phyloP scores from a whole-genome alignment of 2,113 vertebrate genomes.

The Poecile atricapillus region DNA sequence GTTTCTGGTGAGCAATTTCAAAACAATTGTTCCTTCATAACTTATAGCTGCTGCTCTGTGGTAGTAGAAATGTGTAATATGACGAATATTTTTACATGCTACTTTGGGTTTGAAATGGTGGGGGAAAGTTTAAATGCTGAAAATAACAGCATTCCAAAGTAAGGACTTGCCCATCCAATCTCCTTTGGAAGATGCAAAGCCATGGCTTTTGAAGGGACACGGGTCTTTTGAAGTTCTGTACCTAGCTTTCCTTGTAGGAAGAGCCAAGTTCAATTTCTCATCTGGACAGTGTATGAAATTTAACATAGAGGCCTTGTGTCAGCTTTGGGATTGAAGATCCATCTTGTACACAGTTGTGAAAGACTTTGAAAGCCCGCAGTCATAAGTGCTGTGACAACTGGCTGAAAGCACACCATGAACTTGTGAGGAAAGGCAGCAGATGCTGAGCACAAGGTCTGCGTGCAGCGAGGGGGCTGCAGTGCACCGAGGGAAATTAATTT shows the following conservation, averaged over 20 bases:
- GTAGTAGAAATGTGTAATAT: not conserved
- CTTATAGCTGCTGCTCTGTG: not conserved
- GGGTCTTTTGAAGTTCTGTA: not conserved
- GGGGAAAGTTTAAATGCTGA: not conserved
- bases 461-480: not conserved
- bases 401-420: not conserved
- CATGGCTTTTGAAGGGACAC: not conserved
- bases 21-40: not conserved
- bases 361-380: not conserved
- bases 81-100: not conserved
- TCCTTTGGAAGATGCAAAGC: not conserved
- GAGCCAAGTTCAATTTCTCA: not conserved
- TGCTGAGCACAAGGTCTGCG: not conserved
- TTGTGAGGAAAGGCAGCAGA: conserved; percentile 3
- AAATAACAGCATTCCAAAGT: not conserved
- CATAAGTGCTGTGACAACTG: not conserved
- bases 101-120: not conserved
- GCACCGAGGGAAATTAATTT: not conserved
- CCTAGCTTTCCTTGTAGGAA: not conserved
- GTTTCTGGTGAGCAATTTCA: not conserved
- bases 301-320: not conserved
- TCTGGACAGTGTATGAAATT: not conserved
- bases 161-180: not conserved
- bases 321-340: not conserved
- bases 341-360: not conserved